Evolutionary conservation across 2,113 vertebrate species (phyloP), one percentile per base, ranked within the genome.

Genomic region (Apteryx mantelli): DNA sequence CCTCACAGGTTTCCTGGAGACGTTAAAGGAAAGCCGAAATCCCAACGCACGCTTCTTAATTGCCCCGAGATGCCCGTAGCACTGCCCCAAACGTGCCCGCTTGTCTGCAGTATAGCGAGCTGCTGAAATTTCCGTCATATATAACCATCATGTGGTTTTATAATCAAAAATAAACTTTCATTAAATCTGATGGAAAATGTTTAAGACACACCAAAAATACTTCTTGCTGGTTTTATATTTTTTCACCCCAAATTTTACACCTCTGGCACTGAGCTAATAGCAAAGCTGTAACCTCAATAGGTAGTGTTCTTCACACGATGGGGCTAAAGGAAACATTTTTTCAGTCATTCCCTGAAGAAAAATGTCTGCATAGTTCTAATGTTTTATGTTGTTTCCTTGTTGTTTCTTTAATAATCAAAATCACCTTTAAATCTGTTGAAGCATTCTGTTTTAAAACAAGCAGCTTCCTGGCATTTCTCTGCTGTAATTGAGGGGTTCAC

Each of bases 401-500:
- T 78, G 7, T 42, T 79, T 63, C 22, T 46, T 56, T 38, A 50
- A 2, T 60, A 20, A 12, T 18, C 28, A 58, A 28, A 46, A n/a
- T 53, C 75, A 10, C 12, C 0, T 6, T 53, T 71, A 44, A 71
- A 71, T 64, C 10, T 34, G 0, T 8, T 12, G 25, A 18, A 44
- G 22, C 22, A 30, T 50, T 73, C 19, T 68, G 19, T 32, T 81
- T 34, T 44, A 58, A 68, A 86, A 50, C 18, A 14, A 71, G 40
- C 15, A 70, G 7, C 34, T 82, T 42, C 7, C 25, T 48, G 36
- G 18, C 30, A 3, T 21, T 91, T 26, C 50, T 70, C 17, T 38
- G 50, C 13, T 36, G 38, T 26, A 20, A 26, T 0, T 0, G 30
- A 30, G 36, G 34, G 11, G 1, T 53, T 86, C 22, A 9, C 34